Percentiles rank a stretch among this genome's conserved stretches.
These are phyloP conservation scores for Eurytoma californica DNA, from an alignment of 2,888 invertebrate species.

Conservation along the genomic window DNA sequence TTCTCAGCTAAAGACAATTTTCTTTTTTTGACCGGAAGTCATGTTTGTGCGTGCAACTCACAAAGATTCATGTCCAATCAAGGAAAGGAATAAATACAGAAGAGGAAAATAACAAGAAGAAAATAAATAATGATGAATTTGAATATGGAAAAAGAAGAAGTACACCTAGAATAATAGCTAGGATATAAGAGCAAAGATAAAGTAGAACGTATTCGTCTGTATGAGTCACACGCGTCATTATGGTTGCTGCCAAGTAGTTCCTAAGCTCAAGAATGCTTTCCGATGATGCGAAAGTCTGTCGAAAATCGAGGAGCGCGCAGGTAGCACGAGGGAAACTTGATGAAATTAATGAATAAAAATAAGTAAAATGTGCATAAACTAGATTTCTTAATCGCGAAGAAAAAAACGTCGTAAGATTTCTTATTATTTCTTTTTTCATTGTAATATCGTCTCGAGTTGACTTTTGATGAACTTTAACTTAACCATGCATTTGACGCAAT, in stretches of 20 bases:
- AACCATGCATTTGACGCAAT: conserved; percentile 41
- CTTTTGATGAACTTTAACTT: conserved; percentile 48
- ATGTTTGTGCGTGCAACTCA: conserved; percentile 60
- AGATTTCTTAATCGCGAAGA: conserved; percentile 52
- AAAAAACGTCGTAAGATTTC: conserved; percentile 29
- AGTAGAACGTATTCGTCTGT: conserved; percentile 63
- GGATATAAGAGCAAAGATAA: conserved; percentile 62
- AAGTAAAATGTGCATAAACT: conserved; percentile 57
- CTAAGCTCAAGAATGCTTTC: conserved; percentile 63
- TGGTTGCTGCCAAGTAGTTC: conserved; percentile 69
- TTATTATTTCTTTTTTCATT: conserved; percentile 21
- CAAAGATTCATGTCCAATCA: conserved; percentile 60
- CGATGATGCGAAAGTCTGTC: conserved; percentile 54
- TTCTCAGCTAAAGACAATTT: conserved; percentile 52
- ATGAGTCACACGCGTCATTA: conserved; percentile 62
- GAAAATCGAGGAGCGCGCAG: conserved; percentile 60
- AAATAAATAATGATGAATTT: conserved; percentile 41
- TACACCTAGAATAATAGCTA: conserved; percentile 65
- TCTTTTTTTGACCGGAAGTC: conserved; percentile 61
- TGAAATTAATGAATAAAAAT: conserved; percentile 56
- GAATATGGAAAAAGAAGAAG: conserved; percentile 56
- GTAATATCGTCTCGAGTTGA: conserved; percentile 58
- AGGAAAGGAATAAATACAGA: conserved; percentile 46
- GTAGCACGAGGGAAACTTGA: conserved; percentile 61
- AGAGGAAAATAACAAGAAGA: conserved; percentile 33